phyloP scores from a whole-genome alignment of 23 tunicate genomes.

The Phallusia fumigata region DNA sequence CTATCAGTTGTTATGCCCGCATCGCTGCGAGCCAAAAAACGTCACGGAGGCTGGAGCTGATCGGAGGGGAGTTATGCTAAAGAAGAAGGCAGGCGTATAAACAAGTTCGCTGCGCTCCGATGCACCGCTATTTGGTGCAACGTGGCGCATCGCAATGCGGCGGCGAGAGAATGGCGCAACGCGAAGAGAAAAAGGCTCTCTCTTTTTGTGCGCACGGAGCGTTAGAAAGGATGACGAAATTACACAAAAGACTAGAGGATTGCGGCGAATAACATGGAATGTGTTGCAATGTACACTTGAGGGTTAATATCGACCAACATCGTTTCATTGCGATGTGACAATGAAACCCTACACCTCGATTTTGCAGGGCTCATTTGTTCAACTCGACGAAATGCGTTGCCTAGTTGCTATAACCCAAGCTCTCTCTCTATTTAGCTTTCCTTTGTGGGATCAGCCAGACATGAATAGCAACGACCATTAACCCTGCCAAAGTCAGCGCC shows the following conservation, averaged over 20 bases:
- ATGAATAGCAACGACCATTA: no score
- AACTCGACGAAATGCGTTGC: no score
- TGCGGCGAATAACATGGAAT: background rate
- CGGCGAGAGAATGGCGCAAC: slow-evolving; percentile 6
- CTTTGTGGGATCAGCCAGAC: no score
- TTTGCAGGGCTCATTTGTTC: no score
- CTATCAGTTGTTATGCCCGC: background rate
- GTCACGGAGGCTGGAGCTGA: slow-evolving; percentile 14
- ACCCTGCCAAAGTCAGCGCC: no score
- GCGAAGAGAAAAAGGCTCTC: background rate
- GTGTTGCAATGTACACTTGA: background rate
- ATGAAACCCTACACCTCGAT: no score
- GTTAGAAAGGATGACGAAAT: slow-evolving; percentile 1
- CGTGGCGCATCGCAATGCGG: background rate
- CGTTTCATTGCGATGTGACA: no score
- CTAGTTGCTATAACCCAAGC: no score
- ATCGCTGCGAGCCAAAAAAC: background rate
- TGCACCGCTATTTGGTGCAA: slow-evolving; percentile 24
- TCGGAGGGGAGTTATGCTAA: slow-evolving; percentile 9
- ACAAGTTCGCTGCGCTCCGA: slow-evolving; percentile 27
- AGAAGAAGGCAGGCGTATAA: background rate
- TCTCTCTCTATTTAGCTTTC: no score
- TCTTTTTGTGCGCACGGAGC: background rate
- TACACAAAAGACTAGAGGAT: background rate
- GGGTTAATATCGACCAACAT: no score